Evolutionary conservation across 1,140 invertebrate genomes (phyloP), one percentile per base, ranked within the genome.

Genomic region (Psix sp.): DNA sequence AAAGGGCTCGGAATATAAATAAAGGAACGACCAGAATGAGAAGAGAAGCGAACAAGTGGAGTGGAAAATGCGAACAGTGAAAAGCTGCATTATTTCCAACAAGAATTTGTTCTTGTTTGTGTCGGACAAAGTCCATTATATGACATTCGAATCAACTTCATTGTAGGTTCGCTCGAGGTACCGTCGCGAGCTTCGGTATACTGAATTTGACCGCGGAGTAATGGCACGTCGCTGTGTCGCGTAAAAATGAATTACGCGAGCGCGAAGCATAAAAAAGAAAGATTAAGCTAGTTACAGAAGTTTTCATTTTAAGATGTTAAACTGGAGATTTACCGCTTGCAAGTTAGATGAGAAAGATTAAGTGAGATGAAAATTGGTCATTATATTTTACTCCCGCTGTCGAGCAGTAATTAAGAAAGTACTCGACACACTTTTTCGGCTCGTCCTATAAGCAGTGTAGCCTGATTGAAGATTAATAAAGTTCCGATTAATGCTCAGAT

Each of bases 1-100:
- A 52, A 60, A 60, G 52, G 43, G 43, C 46, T 63, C 18, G 63
- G 48, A 73, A 71, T 71, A 74, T 67, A 77, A 77, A 73, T 66
- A 68, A 75, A 60, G 56, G 49, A 75, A 60, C 31, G 59, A 59
- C 43, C 48, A 40, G 52, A 54, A 70, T 62, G 48, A 70, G 40
- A 75, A 74, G 57, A 68, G 48, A 60, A 54, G 46, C 35, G 39
- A 45, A 33, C 21, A 59, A 51, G 54, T 39, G 54, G 54, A 67
- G 52, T 38, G 21, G 54, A 59, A 60, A 60, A 60, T 68, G 39
- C 65, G 52, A 59, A 57, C 46, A 46, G 65, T 46, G 65, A 59
- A 68, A 60, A 59, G 65, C 11, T 52, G 54, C 39, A 60, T 68
- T 26, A 39, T 39, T 46, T 59, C 46, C 54, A 39, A 68, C 65